Base-by-base conservation (phyloP, 2,888 invertebrate genomes). In the Neoscelio sp. region DNA sequence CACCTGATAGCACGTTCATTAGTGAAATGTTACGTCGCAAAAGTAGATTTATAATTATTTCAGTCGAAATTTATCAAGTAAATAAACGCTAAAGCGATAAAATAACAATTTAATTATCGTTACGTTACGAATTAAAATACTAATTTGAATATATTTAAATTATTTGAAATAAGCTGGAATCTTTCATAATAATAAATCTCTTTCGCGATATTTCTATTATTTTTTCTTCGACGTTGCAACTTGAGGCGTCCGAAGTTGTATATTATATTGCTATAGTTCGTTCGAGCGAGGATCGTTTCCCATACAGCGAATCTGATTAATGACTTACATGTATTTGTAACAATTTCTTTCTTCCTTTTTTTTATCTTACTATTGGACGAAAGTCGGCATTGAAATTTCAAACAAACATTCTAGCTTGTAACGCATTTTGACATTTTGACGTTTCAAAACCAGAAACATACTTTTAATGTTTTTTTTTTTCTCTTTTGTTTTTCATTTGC, bases 391-490 rank as follows among this genome's bases (percentile, higher is more conserved):
- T 52, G 30, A 64, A 71, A 54, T 54, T 73, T 44, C 10, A 64
- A 54, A 64, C 6, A 46, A 73, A 64, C 20, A n/a, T 13, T 52
- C 52, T 71, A 71, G 52, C 28, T 50, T 46, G 15, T 42, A 65
- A 65, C 65, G 65, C 8, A 50, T 52, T 20, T 20, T 28, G 26
- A 46, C 23, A 56, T 48, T 42, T 42, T 23, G 3, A 50, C 23
- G 60, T 70, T 48, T 50, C 42, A 60, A 73, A 71, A 78, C 70
- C 81, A 82, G 81, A 84, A 84, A 83, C 80, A 83, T 84, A 84
- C 79, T 68, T 68, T 58, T 12, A 13, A 30, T 46, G 44, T 35
- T 40, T 67, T 28, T 42, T 28, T 30, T 23, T 23, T 38, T 26
- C 2, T 7, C 28, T 56, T 28, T 20, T 58, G n/a, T 58, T 68